phyloP scores from a whole-genome alignment of 2,888 invertebrate genomes.

The Sepiola atlantica region DNA sequence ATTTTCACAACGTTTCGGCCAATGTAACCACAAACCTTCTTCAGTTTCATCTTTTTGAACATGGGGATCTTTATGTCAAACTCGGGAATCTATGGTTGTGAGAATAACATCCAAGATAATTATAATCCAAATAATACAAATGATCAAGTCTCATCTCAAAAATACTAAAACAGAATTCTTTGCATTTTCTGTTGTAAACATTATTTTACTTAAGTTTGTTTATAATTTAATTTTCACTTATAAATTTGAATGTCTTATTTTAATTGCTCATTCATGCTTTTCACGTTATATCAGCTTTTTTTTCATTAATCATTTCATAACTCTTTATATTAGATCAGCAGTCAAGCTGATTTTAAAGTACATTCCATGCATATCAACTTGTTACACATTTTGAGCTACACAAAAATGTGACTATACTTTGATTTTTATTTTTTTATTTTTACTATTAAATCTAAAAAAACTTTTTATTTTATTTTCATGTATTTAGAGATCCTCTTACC shows the following conservation, averaged over 20 bases:
- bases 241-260: background rate
- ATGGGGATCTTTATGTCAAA: too few species aligned
- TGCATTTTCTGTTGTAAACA: background rate
- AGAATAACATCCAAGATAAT: too few species aligned
- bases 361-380: background rate
- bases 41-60: too few species aligned
- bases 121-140: too few species aligned
- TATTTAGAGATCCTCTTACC: constrained; percentile 60
- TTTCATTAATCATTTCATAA: background rate
- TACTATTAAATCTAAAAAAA: background rate
- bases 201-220: background rate
- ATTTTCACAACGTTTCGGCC: too few species aligned
- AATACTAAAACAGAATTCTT: background rate
- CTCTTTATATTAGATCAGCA: background rate
- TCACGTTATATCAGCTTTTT: background rate
- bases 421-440: background rate
- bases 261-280: background rate
- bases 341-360: background rate
- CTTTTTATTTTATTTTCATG: background rate
- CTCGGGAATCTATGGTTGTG: too few species aligned
- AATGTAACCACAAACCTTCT: too few species aligned
- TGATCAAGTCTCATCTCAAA: too few species aligned
- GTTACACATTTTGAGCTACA: background rate
- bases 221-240: background rate
- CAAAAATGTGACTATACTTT: background rate